Evolutionary conservation across 1,140 invertebrate species (phyloP), one percentile per base, ranked within the genome.

Genomic region (Caerostris extrusa): DNA sequence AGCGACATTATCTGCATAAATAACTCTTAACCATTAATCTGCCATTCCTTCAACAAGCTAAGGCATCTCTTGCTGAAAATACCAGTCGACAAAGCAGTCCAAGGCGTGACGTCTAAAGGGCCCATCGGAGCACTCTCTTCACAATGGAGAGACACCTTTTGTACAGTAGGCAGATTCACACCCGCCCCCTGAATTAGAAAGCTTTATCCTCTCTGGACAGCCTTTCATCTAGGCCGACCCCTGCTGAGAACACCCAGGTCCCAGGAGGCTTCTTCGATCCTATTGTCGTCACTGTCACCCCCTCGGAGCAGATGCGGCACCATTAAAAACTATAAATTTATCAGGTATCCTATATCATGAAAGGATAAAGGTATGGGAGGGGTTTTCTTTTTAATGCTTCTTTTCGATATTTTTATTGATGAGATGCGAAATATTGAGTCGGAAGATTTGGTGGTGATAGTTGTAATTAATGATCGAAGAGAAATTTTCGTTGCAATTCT

Each of bases 281-380:
- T 55, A 83, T 83, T 83, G 82, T 83, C 82, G 82, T 83, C 82
- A 53, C 82, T 83, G 82, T 83, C 82, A 83, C 55, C 55, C 53
- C 53, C 82, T 5, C 17, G 55, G 53, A 6, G 82, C 82, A 83
- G 82, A 83, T 83, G 82, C 53, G 55, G 8, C 19, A 50, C 71
- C 71, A 77, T 77, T 77, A 77, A 77, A 77, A 77, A 8, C 71
- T 83, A 83, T 83, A 58, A 83, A 83, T 83, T 83, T 83, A 83
- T 83, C 57, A n/a, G 82, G n/a, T 56, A 10, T 56, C 53, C 53
- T 55, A 14, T 17, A 55, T 55, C 19, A 77, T 3, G 34, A 34
- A 34, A 34, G 3, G 69, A 50, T 8, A 4, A 7, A 10, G 7
- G 5, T 50, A 10, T 12, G 8, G 10, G 5, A 7, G 69, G 34